Evolutionary conservation across 2,113 vertebrate species (phyloP).

Genomic region (Xenopus laevis): DNA sequence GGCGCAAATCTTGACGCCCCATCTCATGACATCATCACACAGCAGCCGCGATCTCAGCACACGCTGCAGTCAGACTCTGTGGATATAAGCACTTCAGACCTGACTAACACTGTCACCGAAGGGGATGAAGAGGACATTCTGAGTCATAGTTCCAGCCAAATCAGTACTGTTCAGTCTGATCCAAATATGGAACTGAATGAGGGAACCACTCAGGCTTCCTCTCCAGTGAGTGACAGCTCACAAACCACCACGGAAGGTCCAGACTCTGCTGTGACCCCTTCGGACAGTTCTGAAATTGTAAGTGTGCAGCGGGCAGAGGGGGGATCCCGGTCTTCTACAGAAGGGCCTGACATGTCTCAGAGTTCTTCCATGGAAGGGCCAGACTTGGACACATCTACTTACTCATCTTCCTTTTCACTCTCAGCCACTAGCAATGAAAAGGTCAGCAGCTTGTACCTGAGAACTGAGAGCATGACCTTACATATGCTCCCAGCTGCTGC

Average conservation of each 20-base stretch:
- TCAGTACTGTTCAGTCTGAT: slow-evolving; percentile 75
- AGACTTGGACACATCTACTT: slow-evolving; percentile 63
- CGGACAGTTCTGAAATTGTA: slow-evolving; percentile 94
- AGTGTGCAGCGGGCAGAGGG: slow-evolving; percentile 66
- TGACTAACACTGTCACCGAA: slow-evolving; percentile 61
- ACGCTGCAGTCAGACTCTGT: slow-evolving; percentile 86
- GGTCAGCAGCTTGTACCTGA: slow-evolving; percentile 59
- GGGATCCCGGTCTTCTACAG: slow-evolving; percentile 60
- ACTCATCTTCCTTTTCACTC: slow-evolving; percentile 62
- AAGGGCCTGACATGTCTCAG: slow-evolving; percentile 63
- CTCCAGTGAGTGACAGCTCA: slow-evolving; percentile 91
- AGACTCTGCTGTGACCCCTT: slow-evolving; percentile 92
- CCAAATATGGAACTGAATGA: slow-evolving; percentile 67
- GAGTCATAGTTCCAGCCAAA: slow-evolving; percentile 84
- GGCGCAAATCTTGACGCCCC: slow-evolving; percentile 54
- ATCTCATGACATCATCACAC: slow-evolving; percentile 82
- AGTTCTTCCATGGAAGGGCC: slow-evolving; percentile 60
- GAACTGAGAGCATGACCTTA: slow-evolving; percentile 50
- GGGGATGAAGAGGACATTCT: slow-evolving; percentile 75
- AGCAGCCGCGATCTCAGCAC: slow-evolving; percentile 91
- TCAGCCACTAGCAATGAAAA: slow-evolving; percentile 68
- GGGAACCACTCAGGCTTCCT: slow-evolving; percentile 78
- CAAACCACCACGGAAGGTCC: slow-evolving; percentile 97
- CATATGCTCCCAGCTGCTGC: slow-evolving; percentile 39
- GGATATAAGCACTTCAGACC: slow-evolving; percentile 77